A percentile compares a stretch with the other conserved stretches of the same genome.
Conservation (phyloP, 1,140 invertebrate genomes). For the Charaxes varanes region DNA sequence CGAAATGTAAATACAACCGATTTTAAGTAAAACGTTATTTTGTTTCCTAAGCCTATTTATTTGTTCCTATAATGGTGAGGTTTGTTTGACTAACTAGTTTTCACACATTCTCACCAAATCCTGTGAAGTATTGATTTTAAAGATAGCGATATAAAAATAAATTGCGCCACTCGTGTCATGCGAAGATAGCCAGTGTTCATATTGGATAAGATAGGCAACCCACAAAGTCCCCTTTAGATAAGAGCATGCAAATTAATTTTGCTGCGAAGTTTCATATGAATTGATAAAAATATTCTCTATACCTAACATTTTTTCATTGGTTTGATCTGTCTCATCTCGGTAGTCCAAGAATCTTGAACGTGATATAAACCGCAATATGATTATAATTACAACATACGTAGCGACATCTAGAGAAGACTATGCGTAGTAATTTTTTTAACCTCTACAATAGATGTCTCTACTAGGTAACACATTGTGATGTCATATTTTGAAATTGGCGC, state of each 20-base stretch:
- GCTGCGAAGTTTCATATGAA: too few species aligned
- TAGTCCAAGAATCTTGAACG: too few species aligned
- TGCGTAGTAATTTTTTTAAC: neutral
- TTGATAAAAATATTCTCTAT: too few species aligned
- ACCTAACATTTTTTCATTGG: too few species aligned
- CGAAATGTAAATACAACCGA: conserved; percentile 74
- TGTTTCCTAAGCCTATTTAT: conserved; percentile 68
- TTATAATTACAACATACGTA: too few species aligned
- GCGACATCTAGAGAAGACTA: conserved; percentile 15
- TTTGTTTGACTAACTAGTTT: too few species aligned
- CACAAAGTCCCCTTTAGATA: neutral
- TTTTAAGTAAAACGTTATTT: conserved; percentile 73
- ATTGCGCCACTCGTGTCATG: conserved; percentile 28
- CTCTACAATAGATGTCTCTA: conserved; percentile 4
- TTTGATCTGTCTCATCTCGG: too few species aligned
- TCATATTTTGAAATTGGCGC: neutral
- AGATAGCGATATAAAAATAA: conserved; percentile 40
- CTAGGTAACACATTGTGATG: neutral
- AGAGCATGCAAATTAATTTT: too few species aligned
- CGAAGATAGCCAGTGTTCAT: conserved; percentile 28
- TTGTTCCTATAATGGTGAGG: conserved; percentile 40
- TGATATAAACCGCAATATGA: too few species aligned
- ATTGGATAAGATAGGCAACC: conserved; percentile 15
- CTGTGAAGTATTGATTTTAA: conserved; percentile 22
- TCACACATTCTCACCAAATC: too few species aligned